Evolutionary conservation across 30 jellyfish, hydroid and myxozoan species (phyloP), one percentile per base, ranked within the genome.

Genomic region (Aurelia aurita complex sp. Pacific): DNA sequence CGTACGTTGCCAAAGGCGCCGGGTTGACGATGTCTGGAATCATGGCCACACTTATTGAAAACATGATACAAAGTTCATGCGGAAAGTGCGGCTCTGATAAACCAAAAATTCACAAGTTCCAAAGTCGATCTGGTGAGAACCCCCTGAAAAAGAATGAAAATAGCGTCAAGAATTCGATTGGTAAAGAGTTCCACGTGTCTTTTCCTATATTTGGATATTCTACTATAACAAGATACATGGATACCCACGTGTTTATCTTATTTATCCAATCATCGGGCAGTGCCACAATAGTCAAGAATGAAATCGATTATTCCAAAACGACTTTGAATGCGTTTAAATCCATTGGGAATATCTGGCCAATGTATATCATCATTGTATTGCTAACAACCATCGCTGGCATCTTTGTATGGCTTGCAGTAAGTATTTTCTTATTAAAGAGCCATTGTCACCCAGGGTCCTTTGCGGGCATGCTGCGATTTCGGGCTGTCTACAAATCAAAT

Each of bases 151-250:
- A 16, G 34, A 74, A 51, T 50, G 83, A 89, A 61, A 53, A 12
- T 11, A 84, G 32, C 29, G 91, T 89, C 42, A 80, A 81, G 77
- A 64, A 74, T 17, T 42, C 89, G 35, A 81, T 89, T 36, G 89
- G 88, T 5, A 61, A 65, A 15, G 88, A 89, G 33, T 74, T 42
- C 76, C 97, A 89, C 63, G 50, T 77, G 14, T 67, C 89, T 40
- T 89, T 80, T 69, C 97, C 97, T 14, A 61, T 89, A 66, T 89
- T 80, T 53, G 97, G 97, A 2, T 19, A 85, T 6, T 52, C 88
- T 1, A 69, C 74, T 10, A 63, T 75, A 35, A 80, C 90, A n/a
- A 74, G 78, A 3, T 89, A 68, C 64, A 69, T 65, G 83, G 88
- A 81, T n/a, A 50, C 13, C 2, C 86, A 80, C 59, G 83, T 69